Base-by-base conservation (phyloP, 2,797 vertebrate species). In the Pyrocephalus nanus region DNA sequence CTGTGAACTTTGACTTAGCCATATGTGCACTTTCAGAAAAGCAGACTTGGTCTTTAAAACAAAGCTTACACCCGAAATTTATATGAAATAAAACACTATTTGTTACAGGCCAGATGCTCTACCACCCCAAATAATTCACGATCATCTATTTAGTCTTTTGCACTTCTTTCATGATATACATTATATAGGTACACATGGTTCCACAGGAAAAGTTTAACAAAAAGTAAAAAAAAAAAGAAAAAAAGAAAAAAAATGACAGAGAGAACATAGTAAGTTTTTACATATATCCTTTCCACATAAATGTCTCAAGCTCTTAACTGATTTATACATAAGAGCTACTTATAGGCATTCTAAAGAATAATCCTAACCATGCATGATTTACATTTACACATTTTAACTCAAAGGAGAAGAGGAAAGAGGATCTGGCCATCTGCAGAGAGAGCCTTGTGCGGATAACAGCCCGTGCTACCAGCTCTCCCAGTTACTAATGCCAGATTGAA, bases 1-100 rank as follows among this genome's bases (percentile, higher is more conserved):
- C 88, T 93, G 77, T 61, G 84, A 97, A 96, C 91, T 93, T 86
- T 92, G 87, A 61, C 94, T 94, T 83, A 53, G 85, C 72, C 79
- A 96, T 90, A 96, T 90, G 91, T 27, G 90, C 48, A 92, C 48
- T 92, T 75, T 32, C 79, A 88, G 85, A 76, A 94, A 85, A 93
- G 51, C 51, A 93, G 88, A 87, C 55, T 77, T 75, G 45, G 51
- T 86, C 92, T 95, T 89, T 73, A 86, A 93, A 93, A 88, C 82
- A 96, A 53, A 70, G 40, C 96, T 91, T 36, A 87, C 58, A 78
- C 15, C 11, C 14, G 14, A 92, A 93, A 97, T 92, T 69, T 81
- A 78, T 76, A 81, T 32, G 42, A 90, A 92, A 74, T 79, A 90
- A 95, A 95, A 38, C 66, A 55, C 47, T 76, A 20, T 50, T 93